Base-by-base conservation (phyloP, 2,888 invertebrate species). In the Seira musarum region DNA sequence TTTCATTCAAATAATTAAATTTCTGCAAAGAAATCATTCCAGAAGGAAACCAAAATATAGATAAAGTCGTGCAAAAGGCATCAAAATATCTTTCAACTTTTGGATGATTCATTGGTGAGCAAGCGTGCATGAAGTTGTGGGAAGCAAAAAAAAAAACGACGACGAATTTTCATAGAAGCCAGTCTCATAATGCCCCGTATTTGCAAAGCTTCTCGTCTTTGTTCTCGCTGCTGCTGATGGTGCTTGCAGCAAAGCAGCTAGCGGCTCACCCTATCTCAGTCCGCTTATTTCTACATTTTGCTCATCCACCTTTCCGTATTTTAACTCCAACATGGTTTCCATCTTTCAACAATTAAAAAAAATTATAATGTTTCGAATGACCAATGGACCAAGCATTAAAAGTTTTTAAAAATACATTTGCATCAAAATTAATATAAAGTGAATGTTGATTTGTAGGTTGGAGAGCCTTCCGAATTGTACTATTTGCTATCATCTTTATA, bases 401-500 rank as follows among this genome's bases (percentile, higher is more conserved):
- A 30, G 30, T 30, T 30, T 30, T 30, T n/a, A 40, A 40, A 40
- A 40, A 40, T 8, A 13, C 40, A 40, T 13, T 40, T 40, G 40
- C 6, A 40, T 8, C 6, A 8, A 40, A 40, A 40, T 8, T n/a
- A 53, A 53, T 53, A 3, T 8, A 53, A 53, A 53, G 15, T 53
- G 53, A 30, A 30, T 30, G 3, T 5, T 30, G 30, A 30, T 71
- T 76, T 66, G 8, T 78, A 87, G 87, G 87, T 75, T 85, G 85
- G 84, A 82, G 83, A 79, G 80, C 82, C 57, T 22, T 79, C 24
- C 81, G 74, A 30, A 64, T 79, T 68, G 63, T 83, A 49, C 79
- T 83, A 53, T 65, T 85, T 61, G 82, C 82, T 49, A 78, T 84
- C 22, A 69, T 84, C 35, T 81, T 85, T 60, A 66, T 83, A 30